Base-by-base conservation (phyloP, 1,140 invertebrate species). In the Macrotrachela quadricornifera region DNA sequence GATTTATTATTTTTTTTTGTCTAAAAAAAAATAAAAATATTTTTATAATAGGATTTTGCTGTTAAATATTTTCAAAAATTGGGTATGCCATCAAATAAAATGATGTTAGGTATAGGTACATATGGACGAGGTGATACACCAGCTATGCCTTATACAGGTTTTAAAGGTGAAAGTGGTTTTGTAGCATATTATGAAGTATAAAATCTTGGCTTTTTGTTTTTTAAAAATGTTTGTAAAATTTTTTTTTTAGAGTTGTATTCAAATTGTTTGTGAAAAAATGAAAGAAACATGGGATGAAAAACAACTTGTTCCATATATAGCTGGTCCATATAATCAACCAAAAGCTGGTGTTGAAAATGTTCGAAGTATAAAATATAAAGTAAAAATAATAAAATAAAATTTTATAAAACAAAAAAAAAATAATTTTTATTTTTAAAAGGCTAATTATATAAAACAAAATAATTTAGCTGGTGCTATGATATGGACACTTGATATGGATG, bases 271-370 rank as follows among this genome's bases (percentile, higher is more conserved):
- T 58, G 74, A 75, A 10, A 70, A 71, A 30, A 82, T 80, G 75
- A 61, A 60, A 1, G 72, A 67, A 50, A 67, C 71, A 9, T 68
- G 75, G 44, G 80, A 84, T 59, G 72, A 75, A 42, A 73, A 74
- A 37, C 84, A 82, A 14, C 75, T 75, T 38, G 74, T 75, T 13
- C 83, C 84, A 4, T 87, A 80, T 64, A 79, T 82, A 1, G 79
- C 80, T 64, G 71, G 75, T 4, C 76, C 76, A 10, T 76, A 85
- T 59, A 82, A 88, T n/a, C 48, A n/a, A 39, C 53, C 53, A 60
- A 90, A 85, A 83, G 83, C 86, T 0, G 82, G 84, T 50, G 92
- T 79, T 63, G 85, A 91, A 57, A 79, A 86, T 66, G 63, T 74
- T 0, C 56, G 77, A 48, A 86, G 81, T 36, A 73, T 86, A 3